Base-by-base conservation (phyloP, 2,888 invertebrate genomes). In the Myathropa florea region DNA sequence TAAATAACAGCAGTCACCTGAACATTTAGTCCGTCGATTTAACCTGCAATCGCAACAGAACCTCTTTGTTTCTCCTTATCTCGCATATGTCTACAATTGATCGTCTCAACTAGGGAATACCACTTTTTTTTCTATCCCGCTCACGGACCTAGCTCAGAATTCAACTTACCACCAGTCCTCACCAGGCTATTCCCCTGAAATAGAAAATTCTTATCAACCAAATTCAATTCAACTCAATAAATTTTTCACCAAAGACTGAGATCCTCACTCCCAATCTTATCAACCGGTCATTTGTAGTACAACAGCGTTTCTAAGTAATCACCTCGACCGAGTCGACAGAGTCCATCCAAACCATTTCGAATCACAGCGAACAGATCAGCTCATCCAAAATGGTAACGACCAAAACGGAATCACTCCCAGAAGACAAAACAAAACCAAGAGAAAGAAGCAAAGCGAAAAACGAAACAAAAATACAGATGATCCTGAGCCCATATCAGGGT, bases 401-500 rank as follows among this genome's bases (percentile, higher is more conserved):
- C 46, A 83, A 75, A 73, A 86, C 77, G 46, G 78, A 86, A 73
- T 78, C 64, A 78, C 57, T 68, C 59, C 18, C 28, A 86, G 64
- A 79, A 90, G 89, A 88, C 55, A 72, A 79, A 57, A 53, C 10
- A 61, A 83, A 36, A 36, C 14, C 12, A 73, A 79, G 64, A 53
- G 86, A 72, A 67, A 71, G 68, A 60, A 76, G 53, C 53, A 83
- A 88, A 88, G 83, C 68, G 53, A 67, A 83, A 89, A 87, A 88
- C 86, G 88, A 89, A 83, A 88, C 88, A 89, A 89, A 89, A 36
- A 89, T 86, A 89, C 71, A 71, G 81, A 80, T 83, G 83, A 76
- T 86, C 88, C 87, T 83, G 83, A 75, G 75, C 92, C 92, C 92
- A 92, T 92, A 92, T 92, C 92, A 92, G 92, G 92, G 92, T 92